Base-by-base conservation (phyloP, 1,140 invertebrate genomes). In the Diachasma alloeum region DNA sequence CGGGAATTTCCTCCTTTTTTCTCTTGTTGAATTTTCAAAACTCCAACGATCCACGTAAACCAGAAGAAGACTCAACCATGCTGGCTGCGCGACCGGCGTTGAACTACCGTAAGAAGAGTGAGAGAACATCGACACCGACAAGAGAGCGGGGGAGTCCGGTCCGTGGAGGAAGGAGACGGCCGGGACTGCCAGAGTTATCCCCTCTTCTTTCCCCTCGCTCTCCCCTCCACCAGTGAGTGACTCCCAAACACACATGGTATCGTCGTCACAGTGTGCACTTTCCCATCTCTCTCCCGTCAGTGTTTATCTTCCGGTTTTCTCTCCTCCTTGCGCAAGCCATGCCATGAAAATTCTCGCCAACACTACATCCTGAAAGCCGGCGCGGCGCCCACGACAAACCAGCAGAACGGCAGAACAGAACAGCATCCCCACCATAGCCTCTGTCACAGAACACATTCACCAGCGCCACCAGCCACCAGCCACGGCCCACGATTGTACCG, bases 81-180 rank as follows among this genome's bases (percentile, higher is more conserved):
- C 86, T 86, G 79, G 82, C 81, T 86, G 82, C 87, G 84, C 88
- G 87, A 88, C 87, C 88, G 88, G 88, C 88, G 87, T 88, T 85
- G 81, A 87, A 89, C 88, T 88, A 86, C 84, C 85, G 86, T 82
- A 80, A n/a, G 26, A 83, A 81, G 79, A 79, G 83, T 67, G 82
- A 78, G 46, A 63, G 31, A 31, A 48, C 39, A 39, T 31, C 31
- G 6, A 31, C 31, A 31, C 31, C 39, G 39, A 53, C 31, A 42
- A 81, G 46, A 75, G 66, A 75, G 66, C 74, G 53, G 72, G 73
- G 75, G 72, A 37, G 15, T 19, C 36, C 15, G 31, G 4, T 19
- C 36, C 15, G 36, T 75, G 67, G 78, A 78, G 74, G 73, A 74
- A 59, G 56, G 73, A 72, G 63, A 77, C 59, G 72, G 37, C n/a